phyloP scores from a whole-genome alignment of 2,113 vertebrate genomes.

The Semnornis frantzii region DNA sequence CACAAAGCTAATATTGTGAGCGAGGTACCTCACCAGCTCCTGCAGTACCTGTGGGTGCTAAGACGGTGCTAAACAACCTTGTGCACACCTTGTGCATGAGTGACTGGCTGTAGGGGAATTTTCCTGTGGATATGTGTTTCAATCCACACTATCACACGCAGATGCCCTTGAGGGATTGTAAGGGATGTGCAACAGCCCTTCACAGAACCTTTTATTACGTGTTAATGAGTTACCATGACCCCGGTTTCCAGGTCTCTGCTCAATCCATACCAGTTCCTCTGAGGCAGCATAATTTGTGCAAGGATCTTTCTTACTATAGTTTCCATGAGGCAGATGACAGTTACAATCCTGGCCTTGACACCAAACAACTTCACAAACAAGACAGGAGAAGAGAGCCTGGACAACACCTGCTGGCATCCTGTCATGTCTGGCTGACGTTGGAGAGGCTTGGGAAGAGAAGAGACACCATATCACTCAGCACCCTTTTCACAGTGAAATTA shows the following conservation, averaged over 20 bases:
- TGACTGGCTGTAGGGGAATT: neutral
- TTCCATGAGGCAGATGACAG: neutral
- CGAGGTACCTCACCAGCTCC: neutral
- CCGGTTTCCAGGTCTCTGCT: neutral
- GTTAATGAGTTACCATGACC: neutral
- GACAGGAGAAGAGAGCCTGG: neutral
- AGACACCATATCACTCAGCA: fast-evolving
- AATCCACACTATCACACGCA: neutral
- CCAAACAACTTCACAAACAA: neutral
- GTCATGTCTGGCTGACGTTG: neutral
- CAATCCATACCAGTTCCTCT: neutral
- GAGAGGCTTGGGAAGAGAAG: neutral
- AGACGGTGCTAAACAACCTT: neutral
- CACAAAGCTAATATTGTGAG: neutral
- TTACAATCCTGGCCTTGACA: neutral
- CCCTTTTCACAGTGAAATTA: neutral
- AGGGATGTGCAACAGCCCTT: neutral
- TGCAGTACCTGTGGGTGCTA: neutral
- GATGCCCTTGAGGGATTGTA: neutral
- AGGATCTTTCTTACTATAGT: neutral
- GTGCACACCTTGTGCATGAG: neutral
- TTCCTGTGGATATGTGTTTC: neutral
- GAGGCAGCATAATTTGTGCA: neutral
- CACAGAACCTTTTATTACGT: fast-evolving
- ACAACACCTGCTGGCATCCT: neutral